Base-by-base conservation (phyloP, 2,888 invertebrate species). In the Drosophila acutilabella region DNA sequence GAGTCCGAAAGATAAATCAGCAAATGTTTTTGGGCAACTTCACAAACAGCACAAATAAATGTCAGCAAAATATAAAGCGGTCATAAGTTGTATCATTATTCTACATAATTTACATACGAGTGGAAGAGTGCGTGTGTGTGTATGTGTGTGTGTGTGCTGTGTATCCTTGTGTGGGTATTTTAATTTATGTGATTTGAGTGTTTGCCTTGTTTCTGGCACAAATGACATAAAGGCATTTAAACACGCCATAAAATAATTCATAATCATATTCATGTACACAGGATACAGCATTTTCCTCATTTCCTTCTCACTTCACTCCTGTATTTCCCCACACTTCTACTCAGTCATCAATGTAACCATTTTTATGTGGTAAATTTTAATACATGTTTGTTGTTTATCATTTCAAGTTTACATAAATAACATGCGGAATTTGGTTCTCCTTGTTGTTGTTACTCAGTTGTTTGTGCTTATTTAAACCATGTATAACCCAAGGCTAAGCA, bases 171-270 rank as follows among this genome's bases (percentile, higher is more conserved):
- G 71, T 64, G 64, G 20, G 59, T 78, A 74, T 76, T 90, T 88
- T 87, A 90, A 89, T 89, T 89, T 89, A 88, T 89, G 80, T 82
- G 80, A 80, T 80, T 86, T 87, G 88, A 88, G 88, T 86, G 78
- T 82, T 86, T 83, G 86, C 66, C 80, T 82, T 82, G 81, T 86
- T 82, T 83, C 64, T 81, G 81, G 80, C 78, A 70, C 73, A 78
- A 88, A 77, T 88, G 88, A 85, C 89, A 89, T 89, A 81, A 89
- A 90, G 89, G 81, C 90, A 88, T 90, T 89, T 88, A 89, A 91
- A 87, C 90, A 91, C 90, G 90, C 90, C 89, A 91, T 89, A 88
- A 90, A 89, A 91, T 90, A 90, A 91, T 88, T 90, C 89, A 90
- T 90, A 89, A 89, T 88, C 81, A 90, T 88, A 83, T 78, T 74